These are phyloP conservation scores for Hydra vulgaris DNA, from an alignment of 30 jellyfish, hydroid and myxozoan genomes.

Conservation along the genomic window DNA sequence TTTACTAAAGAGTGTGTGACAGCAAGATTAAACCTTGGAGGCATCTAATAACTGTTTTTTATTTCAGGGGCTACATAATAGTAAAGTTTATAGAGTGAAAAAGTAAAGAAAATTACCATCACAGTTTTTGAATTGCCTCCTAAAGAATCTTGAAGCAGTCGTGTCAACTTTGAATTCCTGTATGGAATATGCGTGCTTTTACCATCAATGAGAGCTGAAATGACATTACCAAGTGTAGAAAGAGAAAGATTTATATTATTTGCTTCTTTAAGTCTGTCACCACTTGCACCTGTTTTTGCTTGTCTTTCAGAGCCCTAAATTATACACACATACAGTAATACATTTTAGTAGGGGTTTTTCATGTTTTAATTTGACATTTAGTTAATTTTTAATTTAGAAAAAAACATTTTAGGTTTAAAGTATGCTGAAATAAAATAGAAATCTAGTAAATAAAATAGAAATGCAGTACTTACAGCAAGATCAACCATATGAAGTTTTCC, in stretches of 20 bases:
- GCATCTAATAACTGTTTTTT: too few relatives aligned
- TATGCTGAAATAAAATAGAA: not conserved
- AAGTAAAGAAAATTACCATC: too few relatives aligned
- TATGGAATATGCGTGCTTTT: constrained; percentile 90
- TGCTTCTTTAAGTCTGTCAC: constrained; percentile 83
- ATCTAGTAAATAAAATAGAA: not conserved
- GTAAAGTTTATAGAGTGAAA: too few relatives aligned
- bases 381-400: too few relatives aligned
- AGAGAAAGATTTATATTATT: constrained; percentile 72
- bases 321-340: not conserved
- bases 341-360: too few relatives aligned
- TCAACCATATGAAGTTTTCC: constrained; percentile 97
- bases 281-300: constrained; percentile 94
- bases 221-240: constrained; percentile 88
- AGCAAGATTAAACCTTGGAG: too few relatives aligned
- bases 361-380: too few relatives aligned
- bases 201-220: constrained; percentile 89
- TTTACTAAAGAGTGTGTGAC: too few relatives aligned
- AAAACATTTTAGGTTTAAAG: too few relatives aligned
- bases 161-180: constrained; percentile 75
- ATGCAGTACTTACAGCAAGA: constrained; percentile 58
- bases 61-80: too few relatives aligned
- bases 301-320: constrained; percentile 90
- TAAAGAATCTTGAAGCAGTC: constrained; percentile 85
- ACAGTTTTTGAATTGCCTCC: constrained; percentile 96